Evolutionary conservation across 1,140 invertebrate genomes (phyloP).

Genomic region (Caenorhabditis inopinata): DNA sequence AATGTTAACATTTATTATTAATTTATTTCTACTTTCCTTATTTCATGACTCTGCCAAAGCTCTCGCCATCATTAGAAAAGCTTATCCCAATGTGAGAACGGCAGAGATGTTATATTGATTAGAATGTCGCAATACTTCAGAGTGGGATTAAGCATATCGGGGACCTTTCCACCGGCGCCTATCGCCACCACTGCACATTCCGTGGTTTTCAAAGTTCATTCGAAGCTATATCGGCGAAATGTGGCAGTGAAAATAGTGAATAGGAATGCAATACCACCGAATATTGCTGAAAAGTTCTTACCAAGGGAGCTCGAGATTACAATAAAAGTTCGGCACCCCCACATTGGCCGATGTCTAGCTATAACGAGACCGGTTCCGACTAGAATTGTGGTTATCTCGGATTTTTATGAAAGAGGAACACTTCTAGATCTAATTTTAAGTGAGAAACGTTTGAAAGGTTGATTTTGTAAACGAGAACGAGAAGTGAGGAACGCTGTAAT

Average conservation of each 20-base stretch:
- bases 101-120: too few species aligned
- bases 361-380: constrained; percentile 6
- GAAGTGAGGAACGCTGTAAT: background rate
- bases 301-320: constrained; percentile 44
- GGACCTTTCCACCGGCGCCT: background rate
- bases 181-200: constrained; percentile 18
- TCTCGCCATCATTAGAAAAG: background rate
- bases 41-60: background rate
- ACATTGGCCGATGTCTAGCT: constrained; percentile 18
- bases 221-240: constrained; percentile 7
- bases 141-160: background rate
- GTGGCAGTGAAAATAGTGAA: constrained; percentile 36
- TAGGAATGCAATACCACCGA: background rate
- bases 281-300: constrained; percentile 38
- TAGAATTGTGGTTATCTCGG: constrained; percentile 24
- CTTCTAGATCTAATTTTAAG: constrained; percentile 30
- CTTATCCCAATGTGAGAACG: background rate
- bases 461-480: too few species aligned
- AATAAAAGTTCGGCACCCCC: constrained; percentile 20
- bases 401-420: constrained; percentile 31
- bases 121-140: background rate
- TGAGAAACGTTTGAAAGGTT: constrained; percentile 30
- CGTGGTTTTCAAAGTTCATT: constrained; percentile 33
- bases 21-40: background rate
- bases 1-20: background rate